Evolutionary conservation across 2,797 vertebrate genomes (phyloP), one percentile per base, ranked within the genome.

Genomic region (Antennarius maculatus): DNA sequence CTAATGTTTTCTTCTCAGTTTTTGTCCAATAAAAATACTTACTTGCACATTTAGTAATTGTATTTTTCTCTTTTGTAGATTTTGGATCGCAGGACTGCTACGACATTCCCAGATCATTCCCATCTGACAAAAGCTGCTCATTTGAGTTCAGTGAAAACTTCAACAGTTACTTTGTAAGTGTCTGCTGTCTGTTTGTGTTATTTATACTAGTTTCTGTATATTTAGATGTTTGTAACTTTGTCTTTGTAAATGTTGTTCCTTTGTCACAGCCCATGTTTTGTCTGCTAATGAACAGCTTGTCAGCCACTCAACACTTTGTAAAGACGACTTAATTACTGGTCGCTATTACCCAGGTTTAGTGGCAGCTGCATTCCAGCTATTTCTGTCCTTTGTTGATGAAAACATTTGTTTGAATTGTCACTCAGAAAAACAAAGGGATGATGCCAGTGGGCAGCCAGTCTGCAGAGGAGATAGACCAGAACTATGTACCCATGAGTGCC

Each of bases 401-500:
- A 57, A 10, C n/a, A 4, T 16, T 8, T 46, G 8, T 61, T 2
- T 71, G 16, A 13, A 11, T 52, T 76, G 13, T 75, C 45, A 66
- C 7, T 75, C 91, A 98, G 97, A 98, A 97, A 94, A 96, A 94
- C 90, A 98, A 97, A 95, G 97, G 94, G 79, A 95, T 97, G 88
- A 88, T 98, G 91, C 94, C 95, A 59, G 89, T 96, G 61, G 94
- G 94, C 79, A 96, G 91, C 85, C 91, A 96, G 69, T 97, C 97
- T 58, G 94, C 91, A 61, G 98, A 99, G 84, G 98, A 99, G 87
- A 83, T 96, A 59, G 96, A 98, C 88, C 97, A 98, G 92, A 99
- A 99, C 94, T 99, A 99, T 15, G 97, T 99, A 48, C 96, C 96
- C 27, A 99, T 99, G 98, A 97, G 96, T 64, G 96, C 96, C 82